Percentiles rank a stretch among this genome's conserved stretches.
Evolutionary conservation across 2,113 vertebrate species (phyloP).

Genomic region (Seriola quinqueradiata): DNA sequence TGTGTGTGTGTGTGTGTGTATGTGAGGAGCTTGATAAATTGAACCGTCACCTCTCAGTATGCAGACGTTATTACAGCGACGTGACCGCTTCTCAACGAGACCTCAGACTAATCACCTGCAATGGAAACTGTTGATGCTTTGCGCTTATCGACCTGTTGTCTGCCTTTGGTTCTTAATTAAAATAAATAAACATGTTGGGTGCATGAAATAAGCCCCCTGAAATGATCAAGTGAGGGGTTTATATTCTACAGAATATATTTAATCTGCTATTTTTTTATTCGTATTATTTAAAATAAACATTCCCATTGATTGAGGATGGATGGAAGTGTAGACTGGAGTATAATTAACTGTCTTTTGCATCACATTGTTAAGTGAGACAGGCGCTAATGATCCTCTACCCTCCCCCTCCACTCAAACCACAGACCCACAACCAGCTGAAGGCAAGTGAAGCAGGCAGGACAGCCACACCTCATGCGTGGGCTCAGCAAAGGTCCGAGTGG

Average conservation of each 20-base stretch:
- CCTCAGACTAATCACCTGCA: constrained; percentile 78
- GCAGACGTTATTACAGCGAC: constrained; percentile 80
- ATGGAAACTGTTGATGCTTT: constrained; percentile 76
- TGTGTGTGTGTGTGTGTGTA: constrained; percentile 18
- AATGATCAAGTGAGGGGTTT: constrained; percentile 1
- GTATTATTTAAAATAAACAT: not conserved
- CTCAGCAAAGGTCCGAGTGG: constrained; percentile 73
- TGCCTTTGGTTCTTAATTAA: constrained; percentile 62
- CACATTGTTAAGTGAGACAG: constrained; percentile 28
- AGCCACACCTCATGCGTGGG: constrained; percentile 90
- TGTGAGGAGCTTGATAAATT: constrained; percentile 71
- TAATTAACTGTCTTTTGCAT: constrained; percentile 49
- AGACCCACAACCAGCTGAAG: constrained; percentile 65
- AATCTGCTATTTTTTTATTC: not conserved
- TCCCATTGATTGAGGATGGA: constrained; percentile 8
- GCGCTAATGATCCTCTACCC: constrained; percentile 48
- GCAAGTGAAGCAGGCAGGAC: constrained; percentile 62
- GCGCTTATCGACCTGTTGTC: constrained; percentile 77
- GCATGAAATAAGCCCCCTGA: constrained; percentile 22
- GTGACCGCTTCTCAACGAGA: constrained; percentile 69
- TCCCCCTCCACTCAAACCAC: constrained; percentile 24
- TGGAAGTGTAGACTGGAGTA: constrained; percentile 30
- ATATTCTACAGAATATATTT: constrained; percentile 19
- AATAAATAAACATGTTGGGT: constrained; percentile 58
- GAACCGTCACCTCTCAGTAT: constrained; percentile 79